phyloP scores from a whole-genome alignment of 2,797 vertebrate species.

The Syngnathus acus region DNA sequence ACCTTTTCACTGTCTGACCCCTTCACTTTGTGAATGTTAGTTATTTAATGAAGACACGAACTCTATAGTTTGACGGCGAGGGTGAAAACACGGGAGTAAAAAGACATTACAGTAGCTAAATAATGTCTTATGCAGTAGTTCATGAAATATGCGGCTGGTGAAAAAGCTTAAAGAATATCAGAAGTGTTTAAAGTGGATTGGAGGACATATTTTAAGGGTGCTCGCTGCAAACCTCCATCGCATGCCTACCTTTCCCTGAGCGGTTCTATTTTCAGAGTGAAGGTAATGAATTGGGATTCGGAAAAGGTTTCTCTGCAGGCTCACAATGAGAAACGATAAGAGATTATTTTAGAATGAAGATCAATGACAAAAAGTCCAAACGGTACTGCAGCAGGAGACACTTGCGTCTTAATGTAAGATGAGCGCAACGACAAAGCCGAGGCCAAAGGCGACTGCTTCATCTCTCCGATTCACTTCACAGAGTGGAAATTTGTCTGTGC shows the following conservation, averaged over 20 bases:
- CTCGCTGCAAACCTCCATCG: slow-evolving; percentile 45
- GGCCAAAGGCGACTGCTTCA: slow-evolving; percentile 66
- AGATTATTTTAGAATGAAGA: slow-evolving; percentile 75
- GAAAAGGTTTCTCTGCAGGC: slow-evolving; percentile 67
- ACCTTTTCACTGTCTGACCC: slow-evolving; percentile 88
- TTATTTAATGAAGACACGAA: slow-evolving; percentile 94
- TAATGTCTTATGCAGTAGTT: neutral
- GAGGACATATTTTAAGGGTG: slow-evolving; percentile 47
- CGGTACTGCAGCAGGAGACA: slow-evolving; percentile 42
- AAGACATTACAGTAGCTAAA: slow-evolving; percentile 21
- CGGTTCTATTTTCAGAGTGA: slow-evolving; percentile 68
- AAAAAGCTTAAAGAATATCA: slow-evolving; percentile 71
- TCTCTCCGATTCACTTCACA: slow-evolving; percentile 61
- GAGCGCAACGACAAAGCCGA: slow-evolving; percentile 60
- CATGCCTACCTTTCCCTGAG: slow-evolving; percentile 56
- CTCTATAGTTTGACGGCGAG: slow-evolving; percentile 78
- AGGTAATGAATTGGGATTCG: slow-evolving; percentile 64
- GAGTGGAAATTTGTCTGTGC: slow-evolving; percentile 65
- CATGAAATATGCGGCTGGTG: slow-evolving; percentile 33
- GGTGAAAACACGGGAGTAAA: slow-evolving; percentile 33
- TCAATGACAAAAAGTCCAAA: slow-evolving; percentile 65
- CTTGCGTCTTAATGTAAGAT: slow-evolving; percentile 45
- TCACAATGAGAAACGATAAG: slow-evolving; percentile 68
- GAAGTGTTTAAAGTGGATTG: slow-evolving; percentile 48
- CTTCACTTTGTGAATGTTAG: slow-evolving; percentile 91